phyloP scores from a whole-genome alignment of 92 coral and sea anemone genomes.

The Scolanthus callimorphus region DNA sequence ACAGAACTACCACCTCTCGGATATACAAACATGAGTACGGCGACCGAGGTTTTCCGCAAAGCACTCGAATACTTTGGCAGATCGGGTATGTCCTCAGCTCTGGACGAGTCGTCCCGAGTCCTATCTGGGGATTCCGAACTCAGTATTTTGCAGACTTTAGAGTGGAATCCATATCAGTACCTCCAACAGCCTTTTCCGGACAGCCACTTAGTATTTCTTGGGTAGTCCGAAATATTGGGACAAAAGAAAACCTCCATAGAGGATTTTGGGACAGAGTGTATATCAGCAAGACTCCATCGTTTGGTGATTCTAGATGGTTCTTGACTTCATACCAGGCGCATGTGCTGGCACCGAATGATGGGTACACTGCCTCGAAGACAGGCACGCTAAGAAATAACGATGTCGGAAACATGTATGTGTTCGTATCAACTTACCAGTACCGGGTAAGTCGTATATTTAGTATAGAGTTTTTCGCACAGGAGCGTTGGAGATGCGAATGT shows the following conservation, averaged over 20 bases:
- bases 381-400: slow-evolving; percentile 44
- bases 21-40: slow-evolving; percentile 4
- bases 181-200: slow-evolving; percentile 66
- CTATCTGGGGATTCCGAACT: slow-evolving; percentile 75
- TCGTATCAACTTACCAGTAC: slow-evolving; percentile 47
- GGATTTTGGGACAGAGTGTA: slow-evolving; percentile 58
- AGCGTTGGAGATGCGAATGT: too few species aligned
- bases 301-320: slow-evolving; percentile 30
- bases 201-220: slow-evolving; percentile 65
- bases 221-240: slow-evolving; percentile 61
- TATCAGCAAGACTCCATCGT: slow-evolving; percentile 45
- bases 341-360: slow-evolving; percentile 65
- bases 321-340: slow-evolving; percentile 25
- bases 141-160: slow-evolving; percentile 57
- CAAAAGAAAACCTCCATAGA: slow-evolving; percentile 27
- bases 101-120: slow-evolving; percentile 62
- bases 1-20: slow-evolving; percentile 12
- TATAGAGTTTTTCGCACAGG: too few species aligned
- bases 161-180: slow-evolving; percentile 43
- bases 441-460: too few species aligned
- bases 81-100: slow-evolving; percentile 48
- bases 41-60: slow-evolving; percentile 26
- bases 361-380: slow-evolving; percentile 41
- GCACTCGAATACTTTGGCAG: slow-evolving; percentile 64
- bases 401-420: slow-evolving; percentile 54